Conservation (phyloP, 2,797 vertebrate genomes). For the Parambassis ranga region DNA sequence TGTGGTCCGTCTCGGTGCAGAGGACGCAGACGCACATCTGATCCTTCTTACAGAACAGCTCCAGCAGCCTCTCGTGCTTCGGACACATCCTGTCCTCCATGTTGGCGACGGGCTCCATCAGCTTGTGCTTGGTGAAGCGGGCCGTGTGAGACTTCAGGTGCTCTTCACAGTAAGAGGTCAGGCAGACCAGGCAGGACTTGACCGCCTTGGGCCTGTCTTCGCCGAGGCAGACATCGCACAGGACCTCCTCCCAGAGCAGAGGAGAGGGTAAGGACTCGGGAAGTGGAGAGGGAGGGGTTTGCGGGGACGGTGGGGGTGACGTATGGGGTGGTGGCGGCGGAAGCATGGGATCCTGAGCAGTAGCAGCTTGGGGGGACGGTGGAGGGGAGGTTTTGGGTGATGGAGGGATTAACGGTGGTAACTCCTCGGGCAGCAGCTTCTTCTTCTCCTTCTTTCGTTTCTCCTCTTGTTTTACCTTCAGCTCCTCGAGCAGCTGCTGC, state of each 20-base stretch:
- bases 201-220: constrained; percentile 62
- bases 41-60: constrained; percentile 84
- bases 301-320: constrained; percentile 32
- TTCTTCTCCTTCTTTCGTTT: constrained; percentile 21
- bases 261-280: constrained; percentile 18
- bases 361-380: background rate
- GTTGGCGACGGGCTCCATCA: constrained; percentile 81
- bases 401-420: constrained; percentile 54
- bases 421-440: constrained; percentile 38
- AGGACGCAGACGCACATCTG: constrained; percentile 83
- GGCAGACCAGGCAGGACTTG: constrained; percentile 82
- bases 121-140: constrained; percentile 83
- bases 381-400: constrained; percentile 17
- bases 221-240: constrained; percentile 80
- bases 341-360: background rate
- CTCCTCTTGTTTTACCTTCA: constrained; percentile 53
- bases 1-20: constrained; percentile 83
- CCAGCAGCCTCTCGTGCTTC: constrained; percentile 80
- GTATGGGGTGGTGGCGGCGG: background rate
- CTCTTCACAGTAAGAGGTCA: constrained; percentile 83
- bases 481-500: constrained; percentile 59
- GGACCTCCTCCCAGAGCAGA: constrained; percentile 70
- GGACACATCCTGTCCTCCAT: constrained; percentile 84
- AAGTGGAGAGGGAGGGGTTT: constrained; percentile 15
- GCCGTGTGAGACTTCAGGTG: constrained; percentile 75